Conservation (phyloP, 2,113 vertebrate species). For the Romanogobio albipinnatus region DNA sequence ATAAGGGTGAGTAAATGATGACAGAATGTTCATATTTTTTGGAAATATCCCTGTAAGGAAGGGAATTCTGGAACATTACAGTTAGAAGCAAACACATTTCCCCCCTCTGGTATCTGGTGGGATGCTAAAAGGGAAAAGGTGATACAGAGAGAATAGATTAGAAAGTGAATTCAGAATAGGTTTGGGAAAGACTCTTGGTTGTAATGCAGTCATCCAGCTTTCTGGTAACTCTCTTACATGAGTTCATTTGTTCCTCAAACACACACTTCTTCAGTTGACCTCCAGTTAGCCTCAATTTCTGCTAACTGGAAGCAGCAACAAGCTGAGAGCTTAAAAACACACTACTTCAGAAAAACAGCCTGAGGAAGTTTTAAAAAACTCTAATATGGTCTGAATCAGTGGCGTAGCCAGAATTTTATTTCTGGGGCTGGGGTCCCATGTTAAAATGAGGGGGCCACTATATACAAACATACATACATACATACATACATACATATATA, state of each 20-base stretch:
- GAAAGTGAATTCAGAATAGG: background rate
- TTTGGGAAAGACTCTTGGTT: background rate
- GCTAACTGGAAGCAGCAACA: slow-evolving; percentile 15
- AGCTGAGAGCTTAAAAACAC: background rate
- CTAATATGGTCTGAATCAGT: background rate
- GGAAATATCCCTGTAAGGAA: background rate
- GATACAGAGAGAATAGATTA: background rate
- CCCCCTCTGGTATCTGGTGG: background rate
- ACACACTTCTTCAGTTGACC: slow-evolving; percentile 28
- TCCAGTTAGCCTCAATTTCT: slow-evolving; percentile 13
- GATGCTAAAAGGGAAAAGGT: background rate
- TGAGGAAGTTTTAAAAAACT: background rate
- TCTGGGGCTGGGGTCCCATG: no score
- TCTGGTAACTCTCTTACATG: background rate
- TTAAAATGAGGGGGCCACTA: no score
- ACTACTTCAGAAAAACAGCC: slow-evolving; percentile 15
- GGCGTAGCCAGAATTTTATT: no score
- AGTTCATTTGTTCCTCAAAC: slow-evolving; percentile 26
- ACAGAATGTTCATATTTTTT: background rate
- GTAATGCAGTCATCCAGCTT: background rate
- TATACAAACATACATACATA: no score
- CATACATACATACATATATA: no score
- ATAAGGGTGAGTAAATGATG: background rate
- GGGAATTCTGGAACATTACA: background rate
- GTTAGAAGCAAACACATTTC: background rate